These are phyloP conservation scores for Argopecten irradians DNA, from an alignment of 1,140 invertebrate species.

Conservation along the genomic window DNA sequence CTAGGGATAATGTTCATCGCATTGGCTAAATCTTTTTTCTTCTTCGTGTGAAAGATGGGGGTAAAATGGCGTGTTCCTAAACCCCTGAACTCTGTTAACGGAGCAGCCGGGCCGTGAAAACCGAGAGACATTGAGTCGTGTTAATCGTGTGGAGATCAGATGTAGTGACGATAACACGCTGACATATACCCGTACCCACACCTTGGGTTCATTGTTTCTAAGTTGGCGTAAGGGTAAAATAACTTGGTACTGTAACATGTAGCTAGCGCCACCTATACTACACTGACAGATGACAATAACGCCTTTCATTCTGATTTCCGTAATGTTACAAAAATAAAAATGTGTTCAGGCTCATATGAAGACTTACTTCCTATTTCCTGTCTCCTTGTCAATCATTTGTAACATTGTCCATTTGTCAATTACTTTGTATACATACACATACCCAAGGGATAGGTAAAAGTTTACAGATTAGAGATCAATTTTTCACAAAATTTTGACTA, in stretches of 20 bases:
- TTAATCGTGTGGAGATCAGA: not conserved
- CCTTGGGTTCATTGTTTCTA: not conserved
- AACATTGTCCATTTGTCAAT: not conserved
- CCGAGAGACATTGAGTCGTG: not conserved
- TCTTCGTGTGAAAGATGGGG: slow-evolving; percentile 14
- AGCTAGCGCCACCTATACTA: not conserved
- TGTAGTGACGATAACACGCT: not conserved
- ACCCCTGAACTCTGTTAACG: not conserved
- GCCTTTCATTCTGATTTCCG: not conserved
- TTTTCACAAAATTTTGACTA: slow-evolving; percentile 1
- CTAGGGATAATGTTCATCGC: not conserved
- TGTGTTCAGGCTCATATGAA: not conserved
- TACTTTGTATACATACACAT: too few relatives aligned
- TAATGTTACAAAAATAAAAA: not conserved
- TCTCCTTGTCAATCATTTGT: not conserved
- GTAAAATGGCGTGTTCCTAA: not conserved
- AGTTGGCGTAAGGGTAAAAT: not conserved
- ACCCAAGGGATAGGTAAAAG: not conserved
- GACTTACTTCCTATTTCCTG: slow-evolving; percentile 1
- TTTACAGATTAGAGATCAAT: not conserved
- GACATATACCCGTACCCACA: slow-evolving; percentile 2
- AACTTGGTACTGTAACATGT: not conserved
- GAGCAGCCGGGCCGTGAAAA: not conserved
- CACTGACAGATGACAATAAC: not conserved
- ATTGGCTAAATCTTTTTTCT: not conserved